Base-by-base conservation (phyloP, 2,888 invertebrate species). In the Pantelozetes paolii region DNA sequence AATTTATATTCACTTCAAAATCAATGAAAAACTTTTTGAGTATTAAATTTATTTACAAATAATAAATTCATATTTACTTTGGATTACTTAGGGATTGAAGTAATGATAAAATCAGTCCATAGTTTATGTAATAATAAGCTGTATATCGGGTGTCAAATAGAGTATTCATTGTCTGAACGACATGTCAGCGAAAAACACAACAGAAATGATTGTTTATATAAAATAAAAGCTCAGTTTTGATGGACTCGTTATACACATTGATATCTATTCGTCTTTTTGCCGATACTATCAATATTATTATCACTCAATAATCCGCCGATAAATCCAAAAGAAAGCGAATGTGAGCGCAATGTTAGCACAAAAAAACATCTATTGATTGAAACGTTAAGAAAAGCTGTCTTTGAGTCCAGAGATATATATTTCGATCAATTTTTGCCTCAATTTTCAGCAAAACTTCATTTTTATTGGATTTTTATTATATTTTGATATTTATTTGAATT, bases 251-350 rank as follows among this genome's bases (percentile, higher is more conserved):
- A 45, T 45, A 45, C 15, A 15, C 45, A 11, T 45, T 45, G 2
- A 45, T 15, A 45, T 45, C 45, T 18, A 15, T 45, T 6, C 11
- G 15, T 45, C 26, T 54, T 3, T 54, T 54, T 8, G 23, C 13
- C 54, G 18, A 54, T 54, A 23, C 54, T 23, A 54, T 48, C 48
- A 15, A n/a, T 20, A 48, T n/a, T 48, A 48, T 15, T 15, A 48
- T 59, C 59, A 59, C 57, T 57, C 57, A 57, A 57, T 57, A 59
- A 59, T 59, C 59, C 26, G 20, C 8, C 15, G 13, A 28, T 59
- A 59, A 59, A 59, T 59, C 59, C 59, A 26, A 30, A 5, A 23
- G 6, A 3, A 13, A 26, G 23, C 28, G 30, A 32, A 59, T 59
- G 59, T 59, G 30, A 23, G 48, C 6, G 8, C 54, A 54, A 3